A percentile compares a stretch with the other conserved stretches of the same genome.
phyloP scores from a whole-genome alignment of 37 sponge, comb jelly and placozoan genomes.

The Halisarca cf. caerulea region DNA sequence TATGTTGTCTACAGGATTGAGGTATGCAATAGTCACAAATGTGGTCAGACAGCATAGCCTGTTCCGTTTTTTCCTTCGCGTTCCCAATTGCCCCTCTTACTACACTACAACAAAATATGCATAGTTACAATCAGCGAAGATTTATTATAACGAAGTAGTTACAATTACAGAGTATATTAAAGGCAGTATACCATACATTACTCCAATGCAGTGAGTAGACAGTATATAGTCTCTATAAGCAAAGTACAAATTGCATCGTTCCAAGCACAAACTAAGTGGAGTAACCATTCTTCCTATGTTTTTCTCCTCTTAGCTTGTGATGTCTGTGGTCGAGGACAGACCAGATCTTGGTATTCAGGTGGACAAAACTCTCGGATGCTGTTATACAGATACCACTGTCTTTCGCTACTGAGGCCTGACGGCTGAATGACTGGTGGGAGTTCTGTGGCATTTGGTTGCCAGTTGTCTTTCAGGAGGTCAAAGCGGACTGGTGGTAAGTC shows the following conservation, averaged over 20 bases:
- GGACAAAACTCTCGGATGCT: background rate
- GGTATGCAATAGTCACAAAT: too few relatives aligned
- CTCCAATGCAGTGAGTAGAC: background rate
- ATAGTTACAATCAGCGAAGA: too few relatives aligned
- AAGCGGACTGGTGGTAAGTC: background rate
- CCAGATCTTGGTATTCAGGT: background rate
- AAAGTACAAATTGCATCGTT: background rate
- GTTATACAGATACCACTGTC: background rate
- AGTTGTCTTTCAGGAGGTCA: background rate
- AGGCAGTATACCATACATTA: too few relatives aligned
- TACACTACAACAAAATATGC: too few relatives aligned
- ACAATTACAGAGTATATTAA: too few relatives aligned
- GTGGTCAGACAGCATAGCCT: too few relatives aligned
- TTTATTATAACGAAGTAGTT: too few relatives aligned
- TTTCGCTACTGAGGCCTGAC: background rate
- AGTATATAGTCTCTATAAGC: background rate
- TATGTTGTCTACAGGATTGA: too few relatives aligned
- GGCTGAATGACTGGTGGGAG: background rate
- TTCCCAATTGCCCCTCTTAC: too few relatives aligned
- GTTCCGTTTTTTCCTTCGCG: too few relatives aligned
- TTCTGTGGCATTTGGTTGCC: background rate
- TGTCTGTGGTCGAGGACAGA: background rate
- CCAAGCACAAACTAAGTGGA: background rate
- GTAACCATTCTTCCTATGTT: too few relatives aligned
- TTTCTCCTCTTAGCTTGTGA: too few relatives aligned